These are phyloP conservation scores for Xyliphius kryptos DNA, from an alignment of 2,113 vertebrate species.

Conservation along the genomic window DNA sequence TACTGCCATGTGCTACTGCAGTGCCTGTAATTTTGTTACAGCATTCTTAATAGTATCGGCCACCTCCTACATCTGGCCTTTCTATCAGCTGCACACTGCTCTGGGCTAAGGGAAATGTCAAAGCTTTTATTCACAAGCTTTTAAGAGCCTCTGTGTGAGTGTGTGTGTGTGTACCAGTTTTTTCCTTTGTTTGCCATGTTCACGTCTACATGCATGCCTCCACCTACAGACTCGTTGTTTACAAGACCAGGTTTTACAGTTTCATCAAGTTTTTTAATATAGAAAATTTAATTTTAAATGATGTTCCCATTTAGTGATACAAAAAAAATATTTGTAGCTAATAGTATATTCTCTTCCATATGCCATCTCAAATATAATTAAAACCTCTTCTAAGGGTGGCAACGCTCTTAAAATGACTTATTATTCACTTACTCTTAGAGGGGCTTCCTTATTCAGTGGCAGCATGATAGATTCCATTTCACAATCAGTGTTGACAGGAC, in stretches of 20 bases:
- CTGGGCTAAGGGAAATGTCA: slow-evolving; percentile 57
- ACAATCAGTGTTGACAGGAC: slow-evolving; percentile 53
- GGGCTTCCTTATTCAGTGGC: slow-evolving; percentile 41
- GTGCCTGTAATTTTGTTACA: slow-evolving; percentile 62
- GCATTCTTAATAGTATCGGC: slow-evolving; percentile 55
- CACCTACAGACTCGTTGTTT: slow-evolving; percentile 1
- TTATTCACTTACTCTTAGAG: slow-evolving; percentile 40
- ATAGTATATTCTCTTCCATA: neutral
- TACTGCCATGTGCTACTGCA: slow-evolving; percentile 47
- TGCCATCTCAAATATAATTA: slow-evolving; percentile 7
- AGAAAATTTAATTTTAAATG: too few species aligned
- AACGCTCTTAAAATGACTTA: slow-evolving; percentile 33
- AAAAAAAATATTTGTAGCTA: slow-evolving; percentile 2
- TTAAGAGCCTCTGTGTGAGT: slow-evolving; percentile 53
- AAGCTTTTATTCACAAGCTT: slow-evolving; percentile 65
- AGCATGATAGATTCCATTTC: slow-evolving; percentile 30
- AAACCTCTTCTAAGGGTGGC: slow-evolving; percentile 22
- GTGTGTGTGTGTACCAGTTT: neutral
- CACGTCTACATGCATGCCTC: slow-evolving; percentile 7
- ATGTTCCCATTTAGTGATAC: neutral
- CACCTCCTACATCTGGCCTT: slow-evolving; percentile 44
- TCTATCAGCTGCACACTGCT: slow-evolving; percentile 30
- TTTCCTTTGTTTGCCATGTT: neutral
- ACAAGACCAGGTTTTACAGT: neutral
- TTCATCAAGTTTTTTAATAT: too few species aligned